phyloP scores from a whole-genome alignment of 2,113 vertebrate species.

The Gasterosteus aculeatus region DNA sequence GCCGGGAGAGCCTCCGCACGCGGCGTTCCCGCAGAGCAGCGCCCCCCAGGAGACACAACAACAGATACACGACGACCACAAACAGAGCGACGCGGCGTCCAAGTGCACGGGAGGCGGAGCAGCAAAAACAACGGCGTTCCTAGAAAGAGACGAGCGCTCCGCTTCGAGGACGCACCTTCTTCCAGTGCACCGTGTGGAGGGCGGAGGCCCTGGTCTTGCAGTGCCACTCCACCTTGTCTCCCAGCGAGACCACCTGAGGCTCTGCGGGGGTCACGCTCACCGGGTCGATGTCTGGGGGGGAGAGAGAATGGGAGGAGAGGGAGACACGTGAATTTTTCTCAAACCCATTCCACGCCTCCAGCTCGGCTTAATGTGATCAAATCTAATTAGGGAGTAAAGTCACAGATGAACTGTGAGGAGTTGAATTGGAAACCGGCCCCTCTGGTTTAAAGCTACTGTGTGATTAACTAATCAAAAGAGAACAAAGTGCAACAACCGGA shows the following conservation, averaged over 20 bases:
- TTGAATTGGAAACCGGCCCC: constrained; percentile 36
- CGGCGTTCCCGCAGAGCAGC: constrained; percentile 26
- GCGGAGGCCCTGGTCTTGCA: constrained; percentile 81
- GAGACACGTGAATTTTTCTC: constrained; percentile 14
- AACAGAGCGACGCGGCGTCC: too few relatives aligned
- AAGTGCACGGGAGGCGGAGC: too few relatives aligned
- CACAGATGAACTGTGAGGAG: constrained; percentile 62
- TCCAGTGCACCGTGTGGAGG: constrained; percentile 80
- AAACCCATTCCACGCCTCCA: constrained; percentile 40
- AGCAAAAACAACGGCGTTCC: too few relatives aligned
- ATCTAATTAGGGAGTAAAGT: constrained; percentile 70
- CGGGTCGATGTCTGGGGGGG: constrained; percentile 83
- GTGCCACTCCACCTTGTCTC: constrained; percentile 66
- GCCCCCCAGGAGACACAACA: constrained; percentile 63
- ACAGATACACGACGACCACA: constrained; percentile 13
- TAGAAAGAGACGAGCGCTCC: too few relatives aligned
- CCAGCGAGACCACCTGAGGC: constrained; percentile 61
- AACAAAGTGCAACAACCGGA: not conserved
- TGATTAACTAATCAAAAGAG: constrained; percentile 47
- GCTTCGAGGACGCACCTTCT: constrained; percentile 77
- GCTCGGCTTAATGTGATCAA: constrained; percentile 56
- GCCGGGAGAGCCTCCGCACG: constrained; percentile 59
- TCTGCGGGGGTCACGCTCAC: constrained; percentile 61
- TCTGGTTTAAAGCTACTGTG: constrained; percentile 42
- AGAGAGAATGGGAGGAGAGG: constrained; percentile 2